A percentile compares a stretch with the other conserved stretches of the same genome.
phyloP scores from a whole-genome alignment of 2,888 invertebrate species.

The Acanthosepion lycidas region DNA sequence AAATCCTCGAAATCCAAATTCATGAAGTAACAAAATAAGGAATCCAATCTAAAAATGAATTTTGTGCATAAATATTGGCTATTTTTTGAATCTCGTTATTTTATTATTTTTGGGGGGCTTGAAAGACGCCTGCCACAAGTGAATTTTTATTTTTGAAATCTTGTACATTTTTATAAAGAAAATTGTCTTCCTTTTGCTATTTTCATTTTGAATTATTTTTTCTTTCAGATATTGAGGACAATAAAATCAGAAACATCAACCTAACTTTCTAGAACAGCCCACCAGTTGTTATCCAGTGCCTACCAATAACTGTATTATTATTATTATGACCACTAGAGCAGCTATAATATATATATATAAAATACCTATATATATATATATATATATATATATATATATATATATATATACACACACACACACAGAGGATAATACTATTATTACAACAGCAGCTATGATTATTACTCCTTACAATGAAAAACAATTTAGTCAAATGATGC shows the following conservation, averaged over 20 bases:
- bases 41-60: too few relatives aligned
- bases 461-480: neutral
- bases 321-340: conserved; percentile 2
- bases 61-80: too few relatives aligned
- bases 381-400: too few relatives aligned
- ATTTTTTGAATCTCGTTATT: too few relatives aligned
- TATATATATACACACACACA: neutral
- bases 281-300: conserved; percentile 33
- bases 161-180: too few relatives aligned
- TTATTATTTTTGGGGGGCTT: too few relatives aligned
- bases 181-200: too few relatives aligned
- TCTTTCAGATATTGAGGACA: conserved; percentile 36
- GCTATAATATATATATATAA: conserved; percentile 12
- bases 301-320: neutral
- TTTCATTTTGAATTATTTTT: neutral
- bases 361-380: too few relatives aligned
- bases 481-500: conserved; percentile 34
- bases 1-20: too few relatives aligned
- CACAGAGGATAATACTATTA: neutral
- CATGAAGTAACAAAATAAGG: too few relatives aligned
- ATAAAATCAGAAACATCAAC: conserved; percentile 1
- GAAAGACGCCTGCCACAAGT: too few relatives aligned
- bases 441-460: conserved; percentile 18
- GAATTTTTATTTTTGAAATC: too few relatives aligned
- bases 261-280: conserved; percentile 17